Base-by-base conservation (phyloP, 53 echinoderm and acorn worm genomes). In the Mesocentrotus franciscanus region DNA sequence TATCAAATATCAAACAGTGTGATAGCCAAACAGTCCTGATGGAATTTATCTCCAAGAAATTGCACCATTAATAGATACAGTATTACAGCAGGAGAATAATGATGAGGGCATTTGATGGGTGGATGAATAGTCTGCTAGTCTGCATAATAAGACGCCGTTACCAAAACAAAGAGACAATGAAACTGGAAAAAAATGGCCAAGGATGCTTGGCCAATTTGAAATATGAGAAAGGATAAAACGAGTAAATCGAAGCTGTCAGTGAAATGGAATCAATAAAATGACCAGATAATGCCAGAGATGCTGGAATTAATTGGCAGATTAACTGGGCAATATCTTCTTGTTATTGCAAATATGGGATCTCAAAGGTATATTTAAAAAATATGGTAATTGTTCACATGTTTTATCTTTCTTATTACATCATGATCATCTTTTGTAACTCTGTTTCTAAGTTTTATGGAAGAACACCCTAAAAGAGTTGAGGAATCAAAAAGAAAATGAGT, bases 141-240 rank as follows among this genome's bases (percentile, higher is more conserved):
- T 0, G 30, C 27, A 29, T 9, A 72, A 79, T 20, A 15, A 13
- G 9, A 79, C 7, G 4, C 5, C 35, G 12, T 36, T 79, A 36
- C 18, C 14, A 14, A 35, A 9, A 30, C 27, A 29, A 72, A n/a
- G 35, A 20, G 39, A 39, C 79, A 79, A 35, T 79, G 0, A 36
- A 0, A 35, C 7, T 13, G 6, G 79, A 79, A 6, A 15, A 15
- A 39, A 79, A 7, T 5, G 17, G 35, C 39, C 39, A 36, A 36
- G 72, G 72, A 72, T 72, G 27, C 27, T 72, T 72, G 72, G 72
- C 71, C 71, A 71, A 72, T 29, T 72, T 29, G 72, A 72, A 72
- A 11, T 2, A 72, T 17, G 27, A 12, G 20, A 70, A 70, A 8
- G 20, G 22, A 70, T 20, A 24, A 70, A 70, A 22, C 70, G 8